Conservation (phyloP, 1,140 invertebrate genomes). For the Orchestia grillus region DNA sequence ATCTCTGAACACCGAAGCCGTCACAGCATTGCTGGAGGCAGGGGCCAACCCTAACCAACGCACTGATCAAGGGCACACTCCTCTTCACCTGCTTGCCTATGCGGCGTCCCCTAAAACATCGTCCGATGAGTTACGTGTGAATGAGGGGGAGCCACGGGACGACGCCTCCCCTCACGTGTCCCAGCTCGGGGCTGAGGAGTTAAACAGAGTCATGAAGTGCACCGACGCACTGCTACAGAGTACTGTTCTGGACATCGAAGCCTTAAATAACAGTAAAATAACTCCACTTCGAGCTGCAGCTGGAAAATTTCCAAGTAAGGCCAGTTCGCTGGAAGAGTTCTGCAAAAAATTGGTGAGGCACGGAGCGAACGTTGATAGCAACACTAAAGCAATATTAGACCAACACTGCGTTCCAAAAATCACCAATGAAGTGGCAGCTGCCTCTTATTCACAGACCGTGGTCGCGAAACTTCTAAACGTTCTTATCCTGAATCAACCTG, state of each 20-base stretch:
- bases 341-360: constrained; percentile 61
- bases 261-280: constrained; percentile 58
- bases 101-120: neutral
- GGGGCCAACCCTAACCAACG: constrained; percentile 62
- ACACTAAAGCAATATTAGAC: constrained; percentile 46
- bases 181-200: neutral
- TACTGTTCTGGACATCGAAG: constrained; percentile 59
- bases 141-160: neutral
- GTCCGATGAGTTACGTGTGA: neutral
- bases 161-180: neutral
- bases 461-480: constrained; percentile 60
- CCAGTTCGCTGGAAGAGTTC: constrained; percentile 55
- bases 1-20: neutral
- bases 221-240: constrained; percentile 49
- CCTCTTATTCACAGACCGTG: constrained; percentile 52
- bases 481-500: constrained; percentile 40
- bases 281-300: constrained; percentile 63
- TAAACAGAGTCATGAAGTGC: constrained; percentile 22
- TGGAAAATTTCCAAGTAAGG: constrained; percentile 54
- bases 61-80: constrained; percentile 59
- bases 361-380: constrained; percentile 62
- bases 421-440: neutral
- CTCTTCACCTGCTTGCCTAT: constrained; percentile 57
- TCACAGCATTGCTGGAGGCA: constrained; percentile 58
- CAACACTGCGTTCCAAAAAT: constrained; percentile 58